These are phyloP conservation scores for Tupiocoris notatus DNA, from an alignment of 2,888 invertebrate species.

Conservation along the genomic window DNA sequence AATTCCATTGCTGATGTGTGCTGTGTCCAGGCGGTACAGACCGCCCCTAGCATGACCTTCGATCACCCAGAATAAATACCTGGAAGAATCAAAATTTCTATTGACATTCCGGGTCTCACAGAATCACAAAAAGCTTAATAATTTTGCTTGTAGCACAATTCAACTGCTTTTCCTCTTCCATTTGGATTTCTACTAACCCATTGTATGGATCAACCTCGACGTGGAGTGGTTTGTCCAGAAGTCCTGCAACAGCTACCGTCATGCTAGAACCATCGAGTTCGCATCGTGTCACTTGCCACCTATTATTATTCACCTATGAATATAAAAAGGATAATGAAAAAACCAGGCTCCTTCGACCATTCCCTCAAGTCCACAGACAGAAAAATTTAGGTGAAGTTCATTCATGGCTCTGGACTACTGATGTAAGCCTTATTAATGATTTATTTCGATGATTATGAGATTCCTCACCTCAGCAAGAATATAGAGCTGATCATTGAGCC, in stretches of 20 bases:
- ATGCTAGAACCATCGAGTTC: constrained; percentile 67
- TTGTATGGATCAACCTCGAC: constrained; percentile 91
- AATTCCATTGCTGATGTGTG: constrained; percentile 72
- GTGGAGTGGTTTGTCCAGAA: constrained; percentile 70
- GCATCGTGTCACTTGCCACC: constrained; percentile 74
- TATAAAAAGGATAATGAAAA: no score
- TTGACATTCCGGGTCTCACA: background rate
- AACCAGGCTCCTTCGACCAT: no score
- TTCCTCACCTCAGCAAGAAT: constrained; percentile 70
- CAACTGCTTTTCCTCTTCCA: no score
- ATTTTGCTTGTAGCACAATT: no score
- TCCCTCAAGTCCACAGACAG: no score
- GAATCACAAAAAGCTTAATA: no score
- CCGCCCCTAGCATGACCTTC: constrained; percentile 61
- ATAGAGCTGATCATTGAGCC: constrained; percentile 83
- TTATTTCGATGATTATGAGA: no score
- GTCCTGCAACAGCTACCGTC: constrained; percentile 68
- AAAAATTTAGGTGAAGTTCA: no score
- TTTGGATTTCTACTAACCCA: constrained; percentile 67
- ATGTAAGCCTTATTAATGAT: no score
- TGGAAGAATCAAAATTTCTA: constrained; percentile 52
- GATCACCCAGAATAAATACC: constrained; percentile 77
- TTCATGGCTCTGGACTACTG: no score
- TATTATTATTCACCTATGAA: background rate
- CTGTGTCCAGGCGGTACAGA: constrained; percentile 72